phyloP scores from a whole-genome alignment of 2,113 vertebrate species.

The Pica pica region DNA sequence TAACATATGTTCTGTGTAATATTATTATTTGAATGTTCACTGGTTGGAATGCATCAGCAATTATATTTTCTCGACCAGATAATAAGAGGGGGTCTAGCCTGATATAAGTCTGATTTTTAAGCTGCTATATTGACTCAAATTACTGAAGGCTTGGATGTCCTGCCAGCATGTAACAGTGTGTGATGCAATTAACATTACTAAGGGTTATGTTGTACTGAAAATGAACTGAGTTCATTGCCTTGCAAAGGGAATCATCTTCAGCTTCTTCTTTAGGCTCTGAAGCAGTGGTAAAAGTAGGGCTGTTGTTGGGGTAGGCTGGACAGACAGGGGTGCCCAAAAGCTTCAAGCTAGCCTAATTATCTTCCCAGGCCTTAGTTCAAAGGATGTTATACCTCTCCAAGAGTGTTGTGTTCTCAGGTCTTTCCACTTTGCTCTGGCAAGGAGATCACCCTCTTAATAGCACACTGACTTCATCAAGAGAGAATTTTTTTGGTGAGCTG shows the following conservation, averaged over 20 bases:
- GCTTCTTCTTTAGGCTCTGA: neutral
- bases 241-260: neutral
- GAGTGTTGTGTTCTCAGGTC: neutral
- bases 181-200: neutral
- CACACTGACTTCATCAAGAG: neutral
- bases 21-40: neutral
- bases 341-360: neutral
- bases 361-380: neutral
- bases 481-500: accelerated
- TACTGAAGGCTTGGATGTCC: neutral
- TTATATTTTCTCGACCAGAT: neutral
- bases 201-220: neutral
- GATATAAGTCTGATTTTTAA: neutral
- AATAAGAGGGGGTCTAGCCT: neutral
- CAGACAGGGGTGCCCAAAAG: neutral
- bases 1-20: neutral
- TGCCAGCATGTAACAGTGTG: neutral
- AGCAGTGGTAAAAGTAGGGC: neutral
- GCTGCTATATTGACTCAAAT: neutral
- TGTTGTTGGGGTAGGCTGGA: neutral
- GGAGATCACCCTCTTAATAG: neutral
- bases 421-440: neutral
- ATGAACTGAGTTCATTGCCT: neutral
- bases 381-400: neutral
- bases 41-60: neutral